Evolutionary conservation across 2,797 vertebrate species (phyloP), one percentile per base, ranked within the genome.

Genomic region (Hemibagrus guttatus): DNA sequence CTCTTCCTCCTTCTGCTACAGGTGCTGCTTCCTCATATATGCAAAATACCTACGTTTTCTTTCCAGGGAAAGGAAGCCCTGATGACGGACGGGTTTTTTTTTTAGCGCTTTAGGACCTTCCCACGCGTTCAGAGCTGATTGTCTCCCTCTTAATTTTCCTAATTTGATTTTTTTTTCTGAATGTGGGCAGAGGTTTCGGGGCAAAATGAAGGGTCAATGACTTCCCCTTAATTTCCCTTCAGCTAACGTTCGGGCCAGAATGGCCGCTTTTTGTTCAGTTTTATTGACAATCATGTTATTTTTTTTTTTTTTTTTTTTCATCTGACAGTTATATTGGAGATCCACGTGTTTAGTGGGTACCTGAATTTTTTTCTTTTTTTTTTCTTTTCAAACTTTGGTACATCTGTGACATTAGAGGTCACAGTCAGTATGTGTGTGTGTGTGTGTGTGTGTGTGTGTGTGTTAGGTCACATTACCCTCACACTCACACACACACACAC

Each of bases 11-110:
- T 86, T 92, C 88, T 88, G 90, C 93, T 94, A 92, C 94, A 95
- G 96, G 95, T 96, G 95, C 95, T 95, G 95, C 95, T 95, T 93
- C 94, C 92, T 94, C 93, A 94, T 95, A 96, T 96, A 96, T 96
- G 96, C 96, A 96, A 96, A 92, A 93, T 93, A 95, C 93, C 92
- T 93, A 93, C 94, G 89, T 93, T 94, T 94, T 93, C 91, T 91
- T 90, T 93, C 94, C 91, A 91, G 90, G 89, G 92, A 91, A 92
- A 89, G 85, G 89, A 89, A 88, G 89, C 80, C 81, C 81, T 63
- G 58, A 64, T 13, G 63, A 86, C 68, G 81, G 85, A 75, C 16
- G 80, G 59, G 59, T 52, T 28, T 75, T 31, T 72, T 52, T 39
- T 66, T 84, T 49, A 56, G 52, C 17, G 87, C 82, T 88, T 81